phyloP scores from a whole-genome alignment of 37 sponge, comb jelly and placozoan species.

The Hormiphora californensis region DNA sequence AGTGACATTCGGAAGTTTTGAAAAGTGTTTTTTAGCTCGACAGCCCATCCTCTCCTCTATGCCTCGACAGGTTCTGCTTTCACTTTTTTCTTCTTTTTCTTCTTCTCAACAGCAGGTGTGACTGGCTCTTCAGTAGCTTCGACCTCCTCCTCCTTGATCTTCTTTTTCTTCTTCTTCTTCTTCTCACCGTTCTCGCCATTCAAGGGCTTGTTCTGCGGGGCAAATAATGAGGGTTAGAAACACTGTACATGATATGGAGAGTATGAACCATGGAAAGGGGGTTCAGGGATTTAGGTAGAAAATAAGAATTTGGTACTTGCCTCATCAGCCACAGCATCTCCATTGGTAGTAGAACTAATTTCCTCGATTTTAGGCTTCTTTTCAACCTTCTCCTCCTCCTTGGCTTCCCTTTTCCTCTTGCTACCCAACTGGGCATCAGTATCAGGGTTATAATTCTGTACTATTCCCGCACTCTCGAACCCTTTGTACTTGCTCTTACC shows the following conservation, averaged over 20 bases:
- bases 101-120: not conserved
- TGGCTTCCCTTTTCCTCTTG: not conserved
- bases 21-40: not conserved
- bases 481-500: not conserved
- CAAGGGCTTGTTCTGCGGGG: not conserved
- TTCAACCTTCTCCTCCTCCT: not conserved
- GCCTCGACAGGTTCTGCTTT: slow-evolving; percentile 16
- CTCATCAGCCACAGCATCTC: no score
- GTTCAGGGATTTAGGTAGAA: no score
- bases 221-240: not conserved
- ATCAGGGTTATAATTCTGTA: slow-evolving; percentile 26
- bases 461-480: not conserved
- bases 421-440: not conserved
- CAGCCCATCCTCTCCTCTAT: not conserved
- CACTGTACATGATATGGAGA: not conserved
- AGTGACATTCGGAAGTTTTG: not conserved
- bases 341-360: not conserved
- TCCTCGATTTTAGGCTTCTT: slow-evolving; percentile 49
- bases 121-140: not conserved
- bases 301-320: no score
- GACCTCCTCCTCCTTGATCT: slow-evolving; percentile 13
- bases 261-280: no score
- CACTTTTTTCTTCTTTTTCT: slow-evolving; percentile 60
- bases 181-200: slow-evolving; percentile 8
- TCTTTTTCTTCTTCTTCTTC: slow-evolving; percentile 48